Evolutionary conservation across 1,140 invertebrate species (phyloP).

Genomic region (Diuraphis noxia): DNA sequence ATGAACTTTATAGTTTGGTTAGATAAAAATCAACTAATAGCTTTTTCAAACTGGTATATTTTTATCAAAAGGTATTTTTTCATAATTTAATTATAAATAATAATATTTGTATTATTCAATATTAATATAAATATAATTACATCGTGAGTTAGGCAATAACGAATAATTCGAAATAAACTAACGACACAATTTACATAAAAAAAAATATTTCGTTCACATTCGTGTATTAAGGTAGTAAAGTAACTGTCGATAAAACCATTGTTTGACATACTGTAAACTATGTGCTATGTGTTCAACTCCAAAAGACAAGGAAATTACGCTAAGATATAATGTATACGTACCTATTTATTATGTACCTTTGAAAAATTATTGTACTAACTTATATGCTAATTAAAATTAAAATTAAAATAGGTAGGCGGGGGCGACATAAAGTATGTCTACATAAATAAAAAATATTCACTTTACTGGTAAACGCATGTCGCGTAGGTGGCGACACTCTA

Average conservation of each 20-base stretch:
- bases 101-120: not conserved
- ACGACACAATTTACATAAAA: not conserved
- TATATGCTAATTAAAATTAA: slow-evolving; percentile 34
- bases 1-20: not conserved
- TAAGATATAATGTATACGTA: not conserved
- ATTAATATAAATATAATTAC: not conserved
- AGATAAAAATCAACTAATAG: not conserved
- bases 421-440: slow-evolving; percentile 22
- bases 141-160: not conserved
- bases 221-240: not conserved
- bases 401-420: not conserved
- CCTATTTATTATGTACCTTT: not conserved
- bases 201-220: not conserved
- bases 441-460: slow-evolving; percentile 30
- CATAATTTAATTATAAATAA: not conserved
- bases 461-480: not conserved
- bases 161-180: not conserved
- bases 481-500: slow-evolving; percentile 7
- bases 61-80: not conserved
- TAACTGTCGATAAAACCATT: not conserved
- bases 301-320: not conserved
- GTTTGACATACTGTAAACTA: slow-evolving; percentile 15
- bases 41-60: not conserved
- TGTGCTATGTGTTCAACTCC: not conserved
- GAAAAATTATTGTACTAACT: not conserved